phyloP scores from a whole-genome alignment of 2,797 vertebrate genomes.

The Anguilla marmorata region DNA sequence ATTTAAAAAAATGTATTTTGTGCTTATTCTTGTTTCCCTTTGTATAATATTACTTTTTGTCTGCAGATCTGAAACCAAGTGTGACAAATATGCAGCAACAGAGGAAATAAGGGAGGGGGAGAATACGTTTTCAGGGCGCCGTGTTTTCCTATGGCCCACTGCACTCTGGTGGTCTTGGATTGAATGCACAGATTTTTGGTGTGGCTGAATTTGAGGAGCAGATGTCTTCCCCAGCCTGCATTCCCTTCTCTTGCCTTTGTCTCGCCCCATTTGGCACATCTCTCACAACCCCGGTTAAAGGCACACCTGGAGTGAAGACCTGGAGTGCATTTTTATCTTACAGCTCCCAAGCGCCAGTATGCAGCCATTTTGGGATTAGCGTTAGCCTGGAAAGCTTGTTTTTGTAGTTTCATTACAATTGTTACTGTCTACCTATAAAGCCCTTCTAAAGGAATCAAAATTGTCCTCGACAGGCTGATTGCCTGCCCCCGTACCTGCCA shows the following conservation, averaged over 20 bases:
- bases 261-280: slow-evolving; percentile 17
- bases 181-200: slow-evolving; percentile 37
- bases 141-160: neutral
- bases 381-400: neutral
- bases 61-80: no score
- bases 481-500: no score
- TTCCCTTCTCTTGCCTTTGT: slow-evolving; percentile 50
- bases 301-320: neutral
- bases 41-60: no score
- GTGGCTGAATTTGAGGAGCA: slow-evolving; percentile 54
- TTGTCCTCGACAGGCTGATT: no score
- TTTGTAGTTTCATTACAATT: neutral
- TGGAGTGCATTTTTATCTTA: slow-evolving; percentile 16
- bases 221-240: slow-evolving; percentile 50
- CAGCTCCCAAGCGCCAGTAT: neutral
- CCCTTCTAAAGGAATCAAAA: no score
- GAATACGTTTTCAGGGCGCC: neutral
- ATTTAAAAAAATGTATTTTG: no score
- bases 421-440: no score
- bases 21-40: no score
- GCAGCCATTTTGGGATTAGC: no score
- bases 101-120: no score
- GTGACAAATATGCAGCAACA: no score
- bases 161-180: slow-evolving; percentile 38
- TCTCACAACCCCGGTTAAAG: neutral